A percentile compares a stretch with the other conserved stretches of the same genome.
These are phyloP conservation scores for Lycodopsis pacificus DNA, from an alignment of 2,797 vertebrate genomes.

Conservation along the genomic window DNA sequence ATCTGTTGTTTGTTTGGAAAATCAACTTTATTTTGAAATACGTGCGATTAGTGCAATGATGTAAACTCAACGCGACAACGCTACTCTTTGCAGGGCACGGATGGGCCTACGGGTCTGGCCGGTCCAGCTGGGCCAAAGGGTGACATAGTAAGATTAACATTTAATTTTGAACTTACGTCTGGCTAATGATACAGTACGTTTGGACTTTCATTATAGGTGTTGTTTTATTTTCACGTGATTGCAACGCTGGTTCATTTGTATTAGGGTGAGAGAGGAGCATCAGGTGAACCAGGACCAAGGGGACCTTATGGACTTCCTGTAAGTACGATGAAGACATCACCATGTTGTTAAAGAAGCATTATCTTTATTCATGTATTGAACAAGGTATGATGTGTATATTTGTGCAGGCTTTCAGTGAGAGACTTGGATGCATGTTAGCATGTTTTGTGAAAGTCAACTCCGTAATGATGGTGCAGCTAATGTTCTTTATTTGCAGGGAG, in stretches of 20 bases:
- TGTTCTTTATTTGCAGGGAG: conserved; percentile 87
- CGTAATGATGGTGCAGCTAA: rapidly evolving
- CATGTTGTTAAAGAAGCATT: not conserved
- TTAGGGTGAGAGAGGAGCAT: conserved; percentile 93
- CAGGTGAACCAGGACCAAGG: conserved; percentile 93
- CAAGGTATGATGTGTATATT: not conserved
- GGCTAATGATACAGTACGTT: not conserved
- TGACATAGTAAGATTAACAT: conserved; percentile 90
- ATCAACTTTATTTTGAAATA: conserved; percentile 23
- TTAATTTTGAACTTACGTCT: not conserved
- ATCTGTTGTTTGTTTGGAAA: conserved; percentile 29
- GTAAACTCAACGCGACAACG: conserved; percentile 40
- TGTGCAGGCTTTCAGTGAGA: not conserved
- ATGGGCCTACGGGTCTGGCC: conserved; percentile 92
- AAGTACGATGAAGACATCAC: conserved; percentile 75
- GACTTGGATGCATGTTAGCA: not conserved
- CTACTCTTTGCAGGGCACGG: conserved; percentile 87
- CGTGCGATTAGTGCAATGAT: not conserved
- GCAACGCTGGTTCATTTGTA: conserved; percentile 38
- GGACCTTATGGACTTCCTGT: conserved; percentile 98
- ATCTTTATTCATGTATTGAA: not conserved
- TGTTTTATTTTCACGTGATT: not conserved
- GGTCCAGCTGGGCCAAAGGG: conserved; percentile 98
- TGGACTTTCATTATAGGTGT: not conserved
- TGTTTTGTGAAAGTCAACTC: not conserved